Evolutionary conservation across 2,888 invertebrate genomes (phyloP).

Genomic region (Zonitis immaculata): DNA sequence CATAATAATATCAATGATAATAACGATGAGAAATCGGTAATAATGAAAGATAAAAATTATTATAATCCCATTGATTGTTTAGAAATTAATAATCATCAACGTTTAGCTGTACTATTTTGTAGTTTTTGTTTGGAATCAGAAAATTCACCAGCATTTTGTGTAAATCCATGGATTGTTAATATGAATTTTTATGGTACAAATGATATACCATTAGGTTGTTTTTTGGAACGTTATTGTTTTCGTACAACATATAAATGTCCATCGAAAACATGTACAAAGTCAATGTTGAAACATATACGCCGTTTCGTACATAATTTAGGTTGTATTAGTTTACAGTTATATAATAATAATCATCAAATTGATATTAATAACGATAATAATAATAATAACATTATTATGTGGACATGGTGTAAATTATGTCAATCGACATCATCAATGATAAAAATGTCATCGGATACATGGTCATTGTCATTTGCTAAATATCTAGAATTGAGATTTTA

Average conservation of each 20-base stretch:
- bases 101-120: slow-evolving; percentile 83
- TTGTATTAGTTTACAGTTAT: slow-evolving; percentile 66
- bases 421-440: slow-evolving; percentile 67
- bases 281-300: slow-evolving; percentile 83
- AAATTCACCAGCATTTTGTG: slow-evolving; percentile 83
- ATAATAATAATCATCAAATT: too few relatives aligned
- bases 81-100: slow-evolving; percentile 78
- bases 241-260: slow-evolving; percentile 79
- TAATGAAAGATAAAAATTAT: slow-evolving; percentile 33
- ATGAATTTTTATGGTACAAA: slow-evolving; percentile 96
- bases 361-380: too few relatives aligned
- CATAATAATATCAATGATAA: slow-evolving; percentile 1
- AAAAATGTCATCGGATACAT: slow-evolving; percentile 71
- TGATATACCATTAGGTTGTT: slow-evolving; percentile 92
- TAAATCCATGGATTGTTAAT: slow-evolving; percentile 82
- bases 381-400: slow-evolving; percentile 61
- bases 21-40: slow-evolving; percentile 1
- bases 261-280: slow-evolving; percentile 69
- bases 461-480: slow-evolving; percentile 85
- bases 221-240: slow-evolving; percentile 90
- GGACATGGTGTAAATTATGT: slow-evolving; percentile 74
- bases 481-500: slow-evolving; percentile 83
- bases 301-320: slow-evolving; percentile 89
- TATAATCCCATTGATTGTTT: slow-evolving; percentile 58
- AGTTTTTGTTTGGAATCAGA: slow-evolving; percentile 72